Conservation (phyloP, 2,797 vertebrate species). For the Hapalemur alaotrensis region DNA sequence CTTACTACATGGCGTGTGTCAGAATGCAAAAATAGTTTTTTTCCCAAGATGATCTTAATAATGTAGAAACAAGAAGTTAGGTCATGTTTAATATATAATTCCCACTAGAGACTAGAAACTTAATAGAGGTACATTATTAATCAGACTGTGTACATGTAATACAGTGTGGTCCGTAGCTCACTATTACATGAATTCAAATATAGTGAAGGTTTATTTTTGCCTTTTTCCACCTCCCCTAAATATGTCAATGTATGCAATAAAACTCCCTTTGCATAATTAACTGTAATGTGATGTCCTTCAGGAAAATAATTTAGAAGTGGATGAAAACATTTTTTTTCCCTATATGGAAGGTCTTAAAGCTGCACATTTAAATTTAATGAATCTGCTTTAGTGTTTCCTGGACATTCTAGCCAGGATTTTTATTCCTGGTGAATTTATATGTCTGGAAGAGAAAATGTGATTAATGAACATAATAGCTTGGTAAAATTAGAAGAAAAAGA, state of each 20-base stretch:
- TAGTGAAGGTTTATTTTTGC: background rate
- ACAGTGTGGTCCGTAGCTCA: background rate
- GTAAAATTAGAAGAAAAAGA: background rate
- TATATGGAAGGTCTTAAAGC: background rate
- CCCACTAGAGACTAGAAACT: background rate
- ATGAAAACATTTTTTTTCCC: background rate
- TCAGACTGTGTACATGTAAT: background rate
- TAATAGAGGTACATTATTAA: background rate
- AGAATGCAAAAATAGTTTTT: background rate
- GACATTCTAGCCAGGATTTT: background rate
- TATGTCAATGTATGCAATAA: background rate
- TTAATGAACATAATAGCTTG: background rate
- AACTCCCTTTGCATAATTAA: background rate
- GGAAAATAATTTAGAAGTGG: constrained; percentile 11
- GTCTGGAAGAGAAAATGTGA: background rate
- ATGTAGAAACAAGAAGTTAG: background rate
- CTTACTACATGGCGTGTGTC: background rate
- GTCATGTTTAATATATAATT: background rate
- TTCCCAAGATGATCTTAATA: background rate
- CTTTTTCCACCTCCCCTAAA: background rate
- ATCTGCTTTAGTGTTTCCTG: background rate
- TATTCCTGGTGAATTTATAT: background rate
- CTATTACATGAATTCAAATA: background rate
- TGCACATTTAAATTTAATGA: background rate
- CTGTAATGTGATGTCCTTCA: background rate